Evolutionary conservation across 2,888 invertebrate species (phyloP).

Genomic region (Cerastis rubricosa): DNA sequence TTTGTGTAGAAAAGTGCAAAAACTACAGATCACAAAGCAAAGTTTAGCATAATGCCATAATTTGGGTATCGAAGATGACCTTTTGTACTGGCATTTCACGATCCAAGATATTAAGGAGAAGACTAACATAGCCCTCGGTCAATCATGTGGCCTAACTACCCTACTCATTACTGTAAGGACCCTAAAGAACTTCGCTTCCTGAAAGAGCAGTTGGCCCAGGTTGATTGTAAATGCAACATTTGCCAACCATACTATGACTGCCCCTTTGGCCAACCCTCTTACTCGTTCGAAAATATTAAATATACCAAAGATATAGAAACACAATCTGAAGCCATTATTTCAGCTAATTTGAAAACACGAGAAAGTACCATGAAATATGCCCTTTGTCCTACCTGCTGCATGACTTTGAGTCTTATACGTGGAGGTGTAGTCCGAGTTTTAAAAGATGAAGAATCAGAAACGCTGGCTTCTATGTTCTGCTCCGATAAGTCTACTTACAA

Average conservation of each 20-base stretch:
- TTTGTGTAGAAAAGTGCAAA: neutral
- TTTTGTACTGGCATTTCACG: slow-evolving; percentile 38
- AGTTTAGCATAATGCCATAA: slow-evolving; percentile 20
- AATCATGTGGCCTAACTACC: slow-evolving; percentile 46
- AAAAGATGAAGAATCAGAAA: slow-evolving; percentile 81
- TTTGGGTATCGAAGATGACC: slow-evolving; percentile 25
- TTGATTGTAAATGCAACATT: slow-evolving; percentile 75
- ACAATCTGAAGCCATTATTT: slow-evolving; percentile 62
- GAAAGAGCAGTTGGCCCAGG: slow-evolving; percentile 76
- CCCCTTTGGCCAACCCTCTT: neutral
- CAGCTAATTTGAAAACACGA: slow-evolving; percentile 18
- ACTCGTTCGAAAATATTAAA: neutral
- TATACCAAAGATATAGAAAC: slow-evolving; percentile 63
- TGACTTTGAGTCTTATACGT: slow-evolving; percentile 72
- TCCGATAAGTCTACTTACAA: slow-evolving; percentile 74
- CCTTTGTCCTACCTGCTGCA: slow-evolving; percentile 77
- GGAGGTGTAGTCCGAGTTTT: slow-evolving; percentile 69
- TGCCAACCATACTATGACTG: slow-evolving; percentile 48
- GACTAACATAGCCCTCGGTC: neutral
- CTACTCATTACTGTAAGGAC: slow-evolving; percentile 62
- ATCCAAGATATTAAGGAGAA: slow-evolving; percentile 8
- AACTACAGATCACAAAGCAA: neutral
- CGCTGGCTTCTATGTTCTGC: slow-evolving; percentile 63
- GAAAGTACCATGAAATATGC: slow-evolving; percentile 60
- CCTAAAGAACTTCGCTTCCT: slow-evolving; percentile 77